Percentiles rank a stretch among this genome's conserved stretches.
Conservation (phyloP, 2,113 vertebrate genomes). For the Terrapene triunguis region DNA sequence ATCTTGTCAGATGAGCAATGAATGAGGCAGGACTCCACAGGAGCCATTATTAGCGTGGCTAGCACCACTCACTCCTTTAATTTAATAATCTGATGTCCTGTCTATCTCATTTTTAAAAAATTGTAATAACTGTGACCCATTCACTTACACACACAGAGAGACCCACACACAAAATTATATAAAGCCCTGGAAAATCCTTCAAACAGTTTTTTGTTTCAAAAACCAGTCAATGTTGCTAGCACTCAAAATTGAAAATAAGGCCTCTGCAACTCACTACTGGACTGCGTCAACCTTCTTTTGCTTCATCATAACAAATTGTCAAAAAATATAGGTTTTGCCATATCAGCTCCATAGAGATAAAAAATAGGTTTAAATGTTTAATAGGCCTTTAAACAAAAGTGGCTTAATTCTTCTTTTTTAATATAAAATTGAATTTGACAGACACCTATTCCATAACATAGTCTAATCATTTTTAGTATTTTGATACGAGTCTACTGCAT, state of each 20-base stretch:
- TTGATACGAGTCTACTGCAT: background rate
- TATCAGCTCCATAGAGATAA: background rate
- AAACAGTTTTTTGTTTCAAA: conserved; percentile 13
- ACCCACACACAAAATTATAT: background rate
- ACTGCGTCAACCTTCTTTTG: background rate
- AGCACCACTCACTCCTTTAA: background rate
- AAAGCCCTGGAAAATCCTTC: conserved; percentile 2
- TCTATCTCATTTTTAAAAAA: conserved; percentile 9
- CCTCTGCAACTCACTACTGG: background rate
- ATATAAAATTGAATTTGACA: background rate
- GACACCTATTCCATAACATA: background rate
- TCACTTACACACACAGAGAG: background rate
- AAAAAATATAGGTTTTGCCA: background rate
- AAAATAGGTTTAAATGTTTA: background rate
- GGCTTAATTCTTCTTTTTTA: background rate
- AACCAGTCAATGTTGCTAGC: conserved; percentile 19
- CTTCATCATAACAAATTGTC: background rate
- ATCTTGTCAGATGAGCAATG: conserved; percentile 55
- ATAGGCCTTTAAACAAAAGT: background rate
- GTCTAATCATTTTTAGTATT: background rate
- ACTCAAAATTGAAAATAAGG: background rate
- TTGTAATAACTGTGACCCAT: background rate
- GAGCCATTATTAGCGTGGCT: background rate
- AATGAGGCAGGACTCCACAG: conserved; percentile 35
- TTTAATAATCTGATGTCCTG: conserved; percentile 29